Percentiles rank a stretch among this genome's conserved stretches.
Conservation (phyloP, 2,888 invertebrate genomes). For the Malthinus seriepunctatus region DNA sequence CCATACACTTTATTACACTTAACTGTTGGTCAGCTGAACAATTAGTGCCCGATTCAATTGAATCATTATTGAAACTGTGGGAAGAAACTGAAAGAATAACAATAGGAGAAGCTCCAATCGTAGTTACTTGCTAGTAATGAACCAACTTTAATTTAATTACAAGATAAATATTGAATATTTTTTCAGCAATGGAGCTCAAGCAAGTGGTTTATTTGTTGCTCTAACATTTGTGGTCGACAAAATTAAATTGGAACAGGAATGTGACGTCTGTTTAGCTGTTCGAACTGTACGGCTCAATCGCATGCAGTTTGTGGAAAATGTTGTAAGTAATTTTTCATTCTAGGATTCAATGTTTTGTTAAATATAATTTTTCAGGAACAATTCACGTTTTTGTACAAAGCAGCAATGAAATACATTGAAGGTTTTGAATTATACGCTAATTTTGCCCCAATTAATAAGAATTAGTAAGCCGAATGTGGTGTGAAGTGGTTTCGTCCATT, state of each 20-base stretch:
- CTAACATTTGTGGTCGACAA: conserved; percentile 49
- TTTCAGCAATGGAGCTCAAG: conserved; percentile 51
- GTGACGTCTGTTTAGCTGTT: conserved; percentile 53
- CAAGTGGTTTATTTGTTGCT: conserved; percentile 52
- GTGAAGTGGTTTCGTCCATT: too few species aligned
- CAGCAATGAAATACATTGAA: conserved; percentile 41
- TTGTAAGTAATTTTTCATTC: conserved; percentile 37
- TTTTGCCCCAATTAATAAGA: conserved; percentile 36
- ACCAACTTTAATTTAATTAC: background rate
- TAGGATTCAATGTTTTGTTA: background rate
- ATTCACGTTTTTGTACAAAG: conserved; percentile 45
- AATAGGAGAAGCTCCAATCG: conserved; percentile 39
- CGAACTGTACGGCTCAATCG: conserved; percentile 47
- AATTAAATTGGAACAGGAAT: conserved; percentile 51
- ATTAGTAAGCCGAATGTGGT: too few species aligned
- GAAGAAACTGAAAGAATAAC: conserved; percentile 40
- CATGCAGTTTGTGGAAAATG: conserved; percentile 44
- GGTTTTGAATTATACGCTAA: conserved; percentile 46
- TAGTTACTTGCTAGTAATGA: conserved; percentile 47
- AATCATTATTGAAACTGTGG: conserved; percentile 43
- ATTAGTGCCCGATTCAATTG: conserved; percentile 35
- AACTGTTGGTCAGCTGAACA: conserved; percentile 39
- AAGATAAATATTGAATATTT: background rate
- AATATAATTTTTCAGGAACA: conserved; percentile 42
- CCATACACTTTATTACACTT: conserved; percentile 13